Base-by-base conservation (phyloP, 1,140 invertebrate genomes). In the Procambarus virginalis region DNA sequence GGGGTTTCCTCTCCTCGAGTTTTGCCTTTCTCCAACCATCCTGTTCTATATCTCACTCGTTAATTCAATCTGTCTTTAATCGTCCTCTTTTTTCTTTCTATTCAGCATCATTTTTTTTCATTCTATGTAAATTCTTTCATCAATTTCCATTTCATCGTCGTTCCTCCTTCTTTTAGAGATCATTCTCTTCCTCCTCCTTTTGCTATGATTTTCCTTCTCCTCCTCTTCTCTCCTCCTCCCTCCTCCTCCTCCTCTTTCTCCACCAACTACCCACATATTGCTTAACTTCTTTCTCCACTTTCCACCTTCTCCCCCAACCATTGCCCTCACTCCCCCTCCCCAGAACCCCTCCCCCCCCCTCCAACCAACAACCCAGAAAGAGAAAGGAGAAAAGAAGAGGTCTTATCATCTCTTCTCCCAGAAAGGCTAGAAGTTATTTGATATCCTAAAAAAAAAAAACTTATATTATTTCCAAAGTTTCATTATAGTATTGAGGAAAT, bases 391-490 rank as follows among this genome's bases (percentile, higher is more conserved):
- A 55, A 55, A 55, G 51, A 55, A 55, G 51, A 9, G 2, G 14
- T 51, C 68, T 84, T 75, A 51, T 75, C 51, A 70, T 55, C 70
- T 84, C 45, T 6, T 12, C 58, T 14, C 58, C 34, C 46, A 75
- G 68, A 51, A 55, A 84, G 22, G 48, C 83, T 76, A 70, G 68
- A 84, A 84, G 68, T 84, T 84, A 75, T 75, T 84, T 84, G 64
- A 84, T 84, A 84, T 84, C 83, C 83, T 84, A 75, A 84, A 34
- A 34, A 34, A 34, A 34, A 34, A 1, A 34, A 84, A 84, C 64
- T 84, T 75, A 45, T 84, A 84, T 84, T 84, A 84, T 84, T 84
- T 84, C 68, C 83, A 75, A 75, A 84, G 70, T 84, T 84, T 84
- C 83, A 84, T 84, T 84, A 75, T 45, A 73, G 64, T 84, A 84